These are phyloP conservation scores for Chaetodon trifasciatus DNA, from an alignment of 2,797 vertebrate genomes.

Conservation along the genomic window DNA sequence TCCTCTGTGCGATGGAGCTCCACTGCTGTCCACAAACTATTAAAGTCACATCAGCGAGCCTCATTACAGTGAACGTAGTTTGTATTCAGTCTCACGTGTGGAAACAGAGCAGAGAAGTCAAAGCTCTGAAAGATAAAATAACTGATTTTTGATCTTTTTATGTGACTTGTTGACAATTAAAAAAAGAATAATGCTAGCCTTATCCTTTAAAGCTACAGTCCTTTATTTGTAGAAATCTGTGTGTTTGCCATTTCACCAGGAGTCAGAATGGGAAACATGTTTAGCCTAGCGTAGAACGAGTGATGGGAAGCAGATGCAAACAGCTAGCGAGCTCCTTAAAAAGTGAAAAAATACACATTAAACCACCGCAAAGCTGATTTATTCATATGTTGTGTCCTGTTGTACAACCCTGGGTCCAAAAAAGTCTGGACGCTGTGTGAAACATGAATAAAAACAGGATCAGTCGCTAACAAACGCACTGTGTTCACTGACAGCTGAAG, in stretches of 20 bases:
- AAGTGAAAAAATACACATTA: background rate
- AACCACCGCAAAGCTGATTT: background rate
- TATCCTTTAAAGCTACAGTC: constrained; percentile 16
- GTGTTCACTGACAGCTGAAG: too few species aligned
- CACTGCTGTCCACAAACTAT: background rate
- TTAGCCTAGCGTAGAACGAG: constrained; percentile 7
- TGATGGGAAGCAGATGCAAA: background rate
- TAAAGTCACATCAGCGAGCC: background rate
- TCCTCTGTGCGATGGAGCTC: background rate
- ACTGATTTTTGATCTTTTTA: background rate
- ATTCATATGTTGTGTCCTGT: background rate
- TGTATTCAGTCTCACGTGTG: background rate
- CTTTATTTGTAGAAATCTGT: constrained; percentile 21
- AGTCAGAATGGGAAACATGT: background rate
- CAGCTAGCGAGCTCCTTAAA: background rate
- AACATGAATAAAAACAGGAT: too few species aligned
- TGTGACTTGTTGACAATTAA: constrained; percentile 20
- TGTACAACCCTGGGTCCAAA: background rate
- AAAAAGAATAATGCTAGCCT: constrained; percentile 17
- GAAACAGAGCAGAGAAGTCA: background rate
- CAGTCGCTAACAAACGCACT: too few species aligned
- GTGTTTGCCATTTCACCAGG: constrained; percentile 20
- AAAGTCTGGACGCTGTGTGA: too few species aligned
- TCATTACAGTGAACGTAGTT: background rate
- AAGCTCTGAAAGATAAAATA: background rate